Percentiles rank a stretch among this genome's conserved stretches.
Evolutionary conservation across 2,113 vertebrate species (phyloP).

Genomic region (Rattus norvegicus): GRCr8 NC_086038.1:44382501-44383000

Average conservation of each 20-base stretch:
- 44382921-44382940: slow-evolving; percentile 46
- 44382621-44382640: background rate
- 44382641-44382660: background rate
- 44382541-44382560: background rate
- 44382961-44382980: background rate
- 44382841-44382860: slow-evolving; percentile 15
- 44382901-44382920: slow-evolving; percentile 53
- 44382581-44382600: background rate
- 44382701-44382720: background rate
- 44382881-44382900: slow-evolving; percentile 47
- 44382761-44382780: slow-evolving; percentile 8
- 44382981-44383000: slow-evolving; percentile 14
- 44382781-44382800: slow-evolving; percentile 11
- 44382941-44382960: slow-evolving; percentile 48
- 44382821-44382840: background rate
- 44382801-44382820: slow-evolving; percentile 24
- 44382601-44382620: background rate
- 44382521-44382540: background rate
- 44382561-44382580: background rate
- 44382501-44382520: background rate
- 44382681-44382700: background rate
- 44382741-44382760: slow-evolving; percentile 33
- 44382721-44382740: background rate
- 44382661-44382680: background rate
- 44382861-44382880: slow-evolving; percentile 6